phyloP scores from a whole-genome alignment of 2,888 invertebrate genomes.

The Lumbricus terrestris region DNA sequence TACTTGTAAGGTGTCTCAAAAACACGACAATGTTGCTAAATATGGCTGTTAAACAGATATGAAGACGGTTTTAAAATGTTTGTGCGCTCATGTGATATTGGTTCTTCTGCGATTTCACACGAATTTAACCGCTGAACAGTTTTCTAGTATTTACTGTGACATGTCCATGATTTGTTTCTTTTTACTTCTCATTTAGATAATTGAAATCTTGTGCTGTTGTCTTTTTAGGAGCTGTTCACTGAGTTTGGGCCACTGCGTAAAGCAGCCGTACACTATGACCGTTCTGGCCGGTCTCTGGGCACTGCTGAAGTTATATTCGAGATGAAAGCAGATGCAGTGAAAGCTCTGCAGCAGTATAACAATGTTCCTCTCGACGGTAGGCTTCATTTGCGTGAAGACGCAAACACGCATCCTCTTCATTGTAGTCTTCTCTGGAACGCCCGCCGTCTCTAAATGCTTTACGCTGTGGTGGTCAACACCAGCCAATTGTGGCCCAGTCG shows the following conservation, averaged over 20 bases:
- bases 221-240: constrained; percentile 79
- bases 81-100: neutral
- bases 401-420: neutral
- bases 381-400: constrained; percentile 25
- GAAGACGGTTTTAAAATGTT: neutral
- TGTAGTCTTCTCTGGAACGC: neutral
- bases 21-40: too few relatives aligned
- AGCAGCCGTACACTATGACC: constrained; percentile 94
- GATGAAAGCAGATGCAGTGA: constrained; percentile 82
- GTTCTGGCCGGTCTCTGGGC: constrained; percentile 91
- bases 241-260: constrained; percentile 93
- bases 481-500: neutral
- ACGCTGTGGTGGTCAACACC: neutral
- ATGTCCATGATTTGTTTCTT: neutral
- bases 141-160: neutral
- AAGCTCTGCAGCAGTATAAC: constrained; percentile 91
- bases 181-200: neutral
- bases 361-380: constrained; percentile 91
- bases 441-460: neutral
- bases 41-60: neutral
- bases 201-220: neutral
- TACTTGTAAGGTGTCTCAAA: too few relatives aligned
- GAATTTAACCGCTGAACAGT: neutral
- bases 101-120: neutral
- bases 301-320: constrained; percentile 97